Base-by-base conservation (phyloP, 2,797 vertebrate species). In the Pipistrellus pipistrellus region DNA sequence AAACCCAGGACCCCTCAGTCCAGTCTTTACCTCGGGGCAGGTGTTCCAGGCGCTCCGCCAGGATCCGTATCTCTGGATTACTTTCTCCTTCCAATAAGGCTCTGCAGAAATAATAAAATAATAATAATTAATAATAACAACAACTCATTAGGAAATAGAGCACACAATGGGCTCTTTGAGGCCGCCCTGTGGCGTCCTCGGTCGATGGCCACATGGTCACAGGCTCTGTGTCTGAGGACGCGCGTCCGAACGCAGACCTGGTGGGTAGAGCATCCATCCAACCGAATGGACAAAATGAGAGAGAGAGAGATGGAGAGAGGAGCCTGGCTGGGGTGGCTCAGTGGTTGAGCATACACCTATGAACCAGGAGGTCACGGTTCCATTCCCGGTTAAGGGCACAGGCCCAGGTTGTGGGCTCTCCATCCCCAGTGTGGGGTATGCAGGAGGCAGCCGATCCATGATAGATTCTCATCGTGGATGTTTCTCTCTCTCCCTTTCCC, bases 21-120 rank as follows among this genome's bases (percentile, higher is more conserved):
- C 38, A 4, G 69, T 82, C 88, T 93, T 97, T 98, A 98, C 98
- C 98, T 98, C 93, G 97, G 27, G 98, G 97, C 76, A 98, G 10
- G 82, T 99, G 98, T 98, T 93, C 97, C 96, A 88, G 95, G 89
- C 98, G 98, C 94, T 98, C 98, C 48, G 96, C 98, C 97, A 98
- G 98, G 82, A 98, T 97, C 15, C 98, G 92, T 96, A 98, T 97
- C 97, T 98, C 98, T 1, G 97, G 97, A 92, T 97, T 98, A 85
- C 97, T 98, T 97, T 99, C 99, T 71, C 98, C 99, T 98, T 99
- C 99, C 95, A 99, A 95, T 55, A 99, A 98, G 97, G 99, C 98
- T 97, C 99, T 99, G 96, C 66, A 73, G 97, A 92, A 95, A 7
- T 8, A 11, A 6, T 1, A 41, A 41, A 41, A 41, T 41, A 27